These are phyloP conservation scores for Odocoileus virginianus DNA, from an alignment of 2,113 vertebrate species.

Conservation along the genomic window DNA sequence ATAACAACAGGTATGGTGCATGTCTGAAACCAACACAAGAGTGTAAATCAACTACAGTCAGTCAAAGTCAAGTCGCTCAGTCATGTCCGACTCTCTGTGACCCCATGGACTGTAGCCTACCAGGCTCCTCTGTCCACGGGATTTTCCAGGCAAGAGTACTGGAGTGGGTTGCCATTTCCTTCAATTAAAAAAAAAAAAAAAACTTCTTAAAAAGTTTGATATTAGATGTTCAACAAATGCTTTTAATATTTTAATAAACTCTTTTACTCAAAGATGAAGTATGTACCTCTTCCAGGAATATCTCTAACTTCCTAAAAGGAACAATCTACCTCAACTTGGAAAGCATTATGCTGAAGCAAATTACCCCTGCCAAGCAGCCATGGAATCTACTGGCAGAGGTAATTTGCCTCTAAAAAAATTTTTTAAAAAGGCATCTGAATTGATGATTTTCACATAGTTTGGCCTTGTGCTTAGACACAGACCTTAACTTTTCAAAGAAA, in stretches of 20 bases:
- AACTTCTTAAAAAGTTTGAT: neutral
- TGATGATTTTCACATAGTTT: slow-evolving; percentile 4
- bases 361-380: neutral
- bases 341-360: slow-evolving; percentile 1
- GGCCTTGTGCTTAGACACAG: neutral
- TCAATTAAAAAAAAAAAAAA: neutral
- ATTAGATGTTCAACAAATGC: neutral
- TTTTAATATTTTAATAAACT: slow-evolving; percentile 27
- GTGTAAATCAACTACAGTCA: neutral
- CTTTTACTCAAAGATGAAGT: slow-evolving; percentile 39
- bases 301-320: slow-evolving; percentile 11
- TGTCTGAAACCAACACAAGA: neutral
- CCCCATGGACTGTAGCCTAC: too few relatives aligned
- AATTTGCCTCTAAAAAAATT: neutral
- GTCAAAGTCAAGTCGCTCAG: too few relatives aligned
- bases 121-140: too few relatives aligned
- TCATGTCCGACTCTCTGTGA: too few relatives aligned
- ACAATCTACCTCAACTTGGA: slow-evolving; percentile 26
- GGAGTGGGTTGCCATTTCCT: too few relatives aligned
- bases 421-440: neutral
- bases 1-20: neutral
- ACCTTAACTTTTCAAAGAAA: neutral
- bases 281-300: slow-evolving; percentile 29
- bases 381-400: neutral
- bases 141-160: too few relatives aligned